Conservation (phyloP, 2,113 vertebrate genomes). For the Nothocercus nigrocapillus region DNA sequence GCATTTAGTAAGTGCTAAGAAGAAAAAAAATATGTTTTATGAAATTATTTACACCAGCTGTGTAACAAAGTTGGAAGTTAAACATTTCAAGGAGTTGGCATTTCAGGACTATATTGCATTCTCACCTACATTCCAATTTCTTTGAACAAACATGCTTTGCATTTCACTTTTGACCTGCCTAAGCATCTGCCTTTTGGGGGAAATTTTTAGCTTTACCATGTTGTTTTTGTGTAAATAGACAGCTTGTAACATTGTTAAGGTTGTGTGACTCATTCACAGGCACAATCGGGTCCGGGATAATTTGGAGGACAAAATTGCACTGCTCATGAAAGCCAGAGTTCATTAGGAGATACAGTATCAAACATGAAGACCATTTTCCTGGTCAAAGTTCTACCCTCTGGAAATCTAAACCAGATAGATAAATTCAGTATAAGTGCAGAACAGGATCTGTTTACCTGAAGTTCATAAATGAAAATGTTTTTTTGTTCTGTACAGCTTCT, state of each 20-base stretch:
- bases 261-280: background rate
- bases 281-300: background rate
- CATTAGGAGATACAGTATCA: background rate
- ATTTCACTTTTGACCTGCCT: slow-evolving; percentile 37
- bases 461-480: background rate
- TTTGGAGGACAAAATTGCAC: background rate
- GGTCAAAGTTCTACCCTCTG: background rate
- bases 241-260: background rate
- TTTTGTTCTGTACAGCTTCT: background rate
- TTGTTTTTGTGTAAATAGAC: background rate
- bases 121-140: background rate
- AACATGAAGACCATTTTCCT: background rate
- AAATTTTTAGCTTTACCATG: background rate
- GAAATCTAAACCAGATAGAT: background rate
- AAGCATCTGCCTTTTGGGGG: background rate
- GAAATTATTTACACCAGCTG: background rate
- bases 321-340: background rate
- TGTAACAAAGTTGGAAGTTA: background rate
- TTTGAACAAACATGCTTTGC: slow-evolving; percentile 36
- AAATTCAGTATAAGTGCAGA: background rate
- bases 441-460: background rate
- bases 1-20: background rate
- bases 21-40: background rate
- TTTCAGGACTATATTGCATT: slow-evolving; percentile 1
- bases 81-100: slow-evolving; percentile 6